These are phyloP conservation scores for Cyrtonyx montezumae DNA, from an alignment of 2,113 vertebrate species.

Conservation along the genomic window DNA sequence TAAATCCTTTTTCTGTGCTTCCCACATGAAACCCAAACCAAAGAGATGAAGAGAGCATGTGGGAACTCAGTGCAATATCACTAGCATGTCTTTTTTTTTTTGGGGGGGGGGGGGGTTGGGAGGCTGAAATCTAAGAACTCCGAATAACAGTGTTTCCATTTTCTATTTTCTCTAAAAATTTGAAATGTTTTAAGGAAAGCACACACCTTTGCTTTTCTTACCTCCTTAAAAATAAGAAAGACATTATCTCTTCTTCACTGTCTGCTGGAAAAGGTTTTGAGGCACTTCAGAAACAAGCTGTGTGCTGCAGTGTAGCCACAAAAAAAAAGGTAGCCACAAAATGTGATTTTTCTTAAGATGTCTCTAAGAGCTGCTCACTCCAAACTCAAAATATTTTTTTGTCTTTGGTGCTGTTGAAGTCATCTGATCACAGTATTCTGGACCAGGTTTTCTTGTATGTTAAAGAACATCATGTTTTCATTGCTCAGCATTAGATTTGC, in stretches of 20 bases:
- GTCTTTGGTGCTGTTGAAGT: neutral
- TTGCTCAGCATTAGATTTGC: neutral
- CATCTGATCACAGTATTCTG: neutral
- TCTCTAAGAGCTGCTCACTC: neutral
- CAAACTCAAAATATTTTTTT: neutral
- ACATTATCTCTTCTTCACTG: neutral
- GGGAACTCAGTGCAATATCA: neutral
- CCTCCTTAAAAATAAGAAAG: neutral
- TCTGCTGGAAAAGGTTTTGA: neutral
- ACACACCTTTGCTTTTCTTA: neutral
- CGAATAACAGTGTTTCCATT: neutral
- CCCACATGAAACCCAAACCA: neutral
- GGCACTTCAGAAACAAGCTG: neutral
- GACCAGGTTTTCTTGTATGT: neutral
- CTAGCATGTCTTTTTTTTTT: neutral
- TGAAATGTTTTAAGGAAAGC: neutral
- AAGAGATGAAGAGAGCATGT: neutral
- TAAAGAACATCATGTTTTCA: accelerated
- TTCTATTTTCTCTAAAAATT: neutral
- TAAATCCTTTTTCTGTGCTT: neutral
- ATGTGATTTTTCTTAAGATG: neutral
- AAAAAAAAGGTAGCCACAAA: neutral
- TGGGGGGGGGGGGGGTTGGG: too few species aligned
- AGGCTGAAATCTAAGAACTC: neutral
- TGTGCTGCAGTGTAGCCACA: neutral